Base-by-base conservation (phyloP, 2,888 invertebrate genomes). In the Caenorhabditis plicata region DNA sequence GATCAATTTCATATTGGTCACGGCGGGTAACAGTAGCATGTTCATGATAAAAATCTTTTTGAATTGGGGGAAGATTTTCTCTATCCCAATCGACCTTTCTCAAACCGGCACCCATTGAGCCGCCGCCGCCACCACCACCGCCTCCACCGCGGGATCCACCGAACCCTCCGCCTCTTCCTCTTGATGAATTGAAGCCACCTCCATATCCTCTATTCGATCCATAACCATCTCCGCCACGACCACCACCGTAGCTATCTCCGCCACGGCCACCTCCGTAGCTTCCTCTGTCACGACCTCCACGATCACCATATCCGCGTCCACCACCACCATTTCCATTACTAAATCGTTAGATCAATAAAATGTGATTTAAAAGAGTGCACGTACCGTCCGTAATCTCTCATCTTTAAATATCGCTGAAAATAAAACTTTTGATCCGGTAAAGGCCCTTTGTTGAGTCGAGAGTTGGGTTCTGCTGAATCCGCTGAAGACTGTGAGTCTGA, bases 1-100 rank as follows among this genome's bases (percentile, higher is more conserved):
- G 86, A 71, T 92, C 73, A 43, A 76, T 68, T 35, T 73, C 75
- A 49, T 62, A 64, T 55, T 73, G 70, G 7, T 69, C 64, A 29
- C 77, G 66, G 1, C 63, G 52, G 5, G 66, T 64, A 17, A 76
- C 75, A 25, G 62, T 41, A 0, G 71, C 66, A 41, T 71, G 64
- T 35, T 75, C 74, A 33, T 69, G 62, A 38, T 75, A 76, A 60
- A 75, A 71, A 39, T 74, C 64, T 53, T 75, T 75, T 47, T 67
- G 45, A 23, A 77, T 64, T 32, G 73, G 69, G 7, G 27, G 41
- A 20, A 75, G 54, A 5, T 64, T 55, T 33, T 69, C 64, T 3
- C 54, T 29, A 13, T 53, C 48, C 77, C 77, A 77, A 27, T 72
- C 68, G 45, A 71, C 51, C 7, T 63, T 64, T 8, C 62, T 51